phyloP scores from a whole-genome alignment of 2,797 vertebrate genomes.

The Carcharodon carcharias region DNA sequence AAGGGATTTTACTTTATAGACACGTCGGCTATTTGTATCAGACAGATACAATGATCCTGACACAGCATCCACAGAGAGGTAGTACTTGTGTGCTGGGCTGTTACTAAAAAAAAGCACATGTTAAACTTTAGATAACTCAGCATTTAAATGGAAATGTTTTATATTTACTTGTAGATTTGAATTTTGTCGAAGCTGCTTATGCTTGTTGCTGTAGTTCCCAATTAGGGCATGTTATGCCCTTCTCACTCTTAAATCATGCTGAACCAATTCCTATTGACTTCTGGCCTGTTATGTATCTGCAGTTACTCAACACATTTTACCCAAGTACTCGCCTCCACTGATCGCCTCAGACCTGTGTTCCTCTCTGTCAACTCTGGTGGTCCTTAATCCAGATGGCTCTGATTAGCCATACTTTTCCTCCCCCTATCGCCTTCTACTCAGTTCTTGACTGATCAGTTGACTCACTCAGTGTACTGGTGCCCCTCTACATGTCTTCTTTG shows the following conservation, averaged over 20 bases:
- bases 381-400: neutral
- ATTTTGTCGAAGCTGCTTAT: neutral
- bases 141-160: neutral
- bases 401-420: neutral
- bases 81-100: slow-evolving; percentile 95
- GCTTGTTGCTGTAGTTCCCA: neutral
- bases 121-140: neutral
- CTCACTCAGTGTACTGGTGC: neutral
- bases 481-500: neutral
- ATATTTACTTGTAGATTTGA: neutral
- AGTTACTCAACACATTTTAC: neutral
- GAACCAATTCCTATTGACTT: neutral
- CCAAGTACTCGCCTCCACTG: neutral
- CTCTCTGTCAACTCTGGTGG: neutral
- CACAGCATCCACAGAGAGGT: slow-evolving; percentile 85
- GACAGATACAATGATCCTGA: slow-evolving; percentile 83
- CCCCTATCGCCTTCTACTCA: neutral
- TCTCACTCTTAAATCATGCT: neutral
- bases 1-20: slow-evolving; percentile 87
- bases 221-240: neutral
- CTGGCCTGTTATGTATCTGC: neutral
- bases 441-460: neutral
- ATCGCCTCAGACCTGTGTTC: neutral
- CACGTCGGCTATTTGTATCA: slow-evolving; percentile 88
- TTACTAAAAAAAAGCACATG: slow-evolving; percentile 64